Conservation (phyloP, 2,797 vertebrate genomes). For the Champsocephalus esox region DNA sequence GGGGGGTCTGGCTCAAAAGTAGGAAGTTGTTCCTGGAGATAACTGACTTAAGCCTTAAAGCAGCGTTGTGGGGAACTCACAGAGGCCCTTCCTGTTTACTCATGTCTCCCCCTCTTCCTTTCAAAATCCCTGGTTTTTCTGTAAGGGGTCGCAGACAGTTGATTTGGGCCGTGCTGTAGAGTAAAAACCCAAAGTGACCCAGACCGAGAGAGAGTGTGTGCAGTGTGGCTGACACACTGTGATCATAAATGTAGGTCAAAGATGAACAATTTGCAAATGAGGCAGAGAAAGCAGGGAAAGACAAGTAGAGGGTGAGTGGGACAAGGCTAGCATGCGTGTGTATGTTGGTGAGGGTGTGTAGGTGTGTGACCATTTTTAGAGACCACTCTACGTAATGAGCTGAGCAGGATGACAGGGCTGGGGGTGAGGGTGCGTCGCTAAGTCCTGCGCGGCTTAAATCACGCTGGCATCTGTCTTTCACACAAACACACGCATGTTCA, state of each 20-base stretch:
- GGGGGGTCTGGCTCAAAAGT: slow-evolving; percentile 16
- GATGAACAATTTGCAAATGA: slow-evolving; percentile 76
- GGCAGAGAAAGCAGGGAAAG: slow-evolving; percentile 16
- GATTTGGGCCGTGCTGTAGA: slow-evolving; percentile 13
- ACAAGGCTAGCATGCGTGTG: slow-evolving; percentile 1
- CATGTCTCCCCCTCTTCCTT: slow-evolving; percentile 23
- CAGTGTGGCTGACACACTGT: slow-evolving; percentile 36
- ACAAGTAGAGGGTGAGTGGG: slow-evolving; percentile 29
- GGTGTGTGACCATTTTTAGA: slow-evolving; percentile 61
- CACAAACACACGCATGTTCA: slow-evolving; percentile 19
- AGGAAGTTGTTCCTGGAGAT: slow-evolving; percentile 26
- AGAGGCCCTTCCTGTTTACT: slow-evolving; percentile 39
- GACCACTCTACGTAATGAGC: slow-evolving; percentile 77
- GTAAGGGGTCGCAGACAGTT: slow-evolving; percentile 15
- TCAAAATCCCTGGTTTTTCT: slow-evolving; percentile 1
- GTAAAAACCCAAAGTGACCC: slow-evolving; percentile 45
- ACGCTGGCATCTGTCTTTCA: slow-evolving; percentile 65
- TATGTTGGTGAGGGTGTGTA: slow-evolving; percentile 29
- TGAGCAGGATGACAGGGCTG: slow-evolving; percentile 52
- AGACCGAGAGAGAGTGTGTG: slow-evolving; percentile 11
- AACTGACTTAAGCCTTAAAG: slow-evolving; percentile 6
- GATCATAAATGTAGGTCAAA: slow-evolving; percentile 69
- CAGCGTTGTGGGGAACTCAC: slow-evolving; percentile 1
- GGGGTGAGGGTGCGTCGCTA: slow-evolving; percentile 57
- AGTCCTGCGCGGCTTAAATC: slow-evolving; percentile 75